Conservation (phyloP, 1,140 invertebrate species). For the Carcinoscorpius rotundicauda region DNA sequence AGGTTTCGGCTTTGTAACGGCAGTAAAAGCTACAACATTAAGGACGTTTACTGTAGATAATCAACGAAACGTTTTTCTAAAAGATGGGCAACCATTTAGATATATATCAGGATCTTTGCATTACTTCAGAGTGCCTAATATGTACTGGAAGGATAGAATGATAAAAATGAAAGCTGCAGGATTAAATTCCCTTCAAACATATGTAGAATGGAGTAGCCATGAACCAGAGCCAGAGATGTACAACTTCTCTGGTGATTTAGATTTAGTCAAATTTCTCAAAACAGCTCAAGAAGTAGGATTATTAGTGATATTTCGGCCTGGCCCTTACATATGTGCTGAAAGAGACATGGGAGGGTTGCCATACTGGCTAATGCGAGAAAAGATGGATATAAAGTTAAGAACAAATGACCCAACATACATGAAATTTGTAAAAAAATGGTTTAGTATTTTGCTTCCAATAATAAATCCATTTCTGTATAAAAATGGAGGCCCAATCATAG, state of each 20-base stretch:
- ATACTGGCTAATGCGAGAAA: constrained; percentile 28
- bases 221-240: constrained; percentile 28
- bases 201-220: constrained; percentile 40
- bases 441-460: constrained; percentile 30
- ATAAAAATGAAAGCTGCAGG: constrained; percentile 37
- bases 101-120: constrained; percentile 43
- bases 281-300: constrained; percentile 35
- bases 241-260: constrained; percentile 20
- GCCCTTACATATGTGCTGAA: constrained; percentile 42
- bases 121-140: constrained; percentile 37
- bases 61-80: constrained; percentile 36
- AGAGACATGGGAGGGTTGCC: constrained; percentile 40
- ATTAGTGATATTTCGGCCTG: constrained; percentile 36
- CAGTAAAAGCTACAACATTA: too few relatives aligned
- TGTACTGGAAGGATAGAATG: constrained; percentile 39
- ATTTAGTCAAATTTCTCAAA: constrained; percentile 34
- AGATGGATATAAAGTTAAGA: constrained; percentile 19
- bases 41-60: constrained; percentile 35
- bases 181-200: constrained; percentile 40
- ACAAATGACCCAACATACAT: constrained; percentile 27
- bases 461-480: constrained; percentile 33
- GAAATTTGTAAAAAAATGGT: constrained; percentile 30
- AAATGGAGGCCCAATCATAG: constrained; percentile 35
- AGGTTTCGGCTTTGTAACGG: too few relatives aligned
- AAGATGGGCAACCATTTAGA: constrained; percentile 39